phyloP scores from a whole-genome alignment of 64 coral and sea anemone species.

The Porites australiensis region DNA sequence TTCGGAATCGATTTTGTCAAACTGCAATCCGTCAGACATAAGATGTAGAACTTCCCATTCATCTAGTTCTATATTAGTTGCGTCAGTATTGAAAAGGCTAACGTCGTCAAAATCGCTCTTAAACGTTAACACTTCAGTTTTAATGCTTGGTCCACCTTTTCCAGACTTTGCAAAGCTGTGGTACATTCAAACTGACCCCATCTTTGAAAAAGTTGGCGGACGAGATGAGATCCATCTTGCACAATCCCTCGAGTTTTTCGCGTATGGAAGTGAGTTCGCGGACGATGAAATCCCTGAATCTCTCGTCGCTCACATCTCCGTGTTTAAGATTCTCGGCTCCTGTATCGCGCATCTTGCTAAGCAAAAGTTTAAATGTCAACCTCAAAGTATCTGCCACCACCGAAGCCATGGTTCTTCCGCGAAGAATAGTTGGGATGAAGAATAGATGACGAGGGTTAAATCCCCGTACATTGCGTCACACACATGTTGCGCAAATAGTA shows the following conservation, averaged over 20 bases:
- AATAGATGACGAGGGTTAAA: too few relatives aligned
- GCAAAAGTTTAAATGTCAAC: slow-evolving; percentile 68
- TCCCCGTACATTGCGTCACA: neutral
- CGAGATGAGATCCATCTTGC: slow-evolving; percentile 54
- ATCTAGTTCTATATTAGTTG: slow-evolving; percentile 28
- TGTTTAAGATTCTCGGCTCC: slow-evolving; percentile 61
- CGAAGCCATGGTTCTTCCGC: slow-evolving; percentile 29
- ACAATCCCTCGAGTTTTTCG: slow-evolving; percentile 79
- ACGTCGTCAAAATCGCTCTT: slow-evolving; percentile 20
- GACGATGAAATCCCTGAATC: slow-evolving; percentile 81
- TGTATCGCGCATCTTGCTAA: slow-evolving; percentile 71
- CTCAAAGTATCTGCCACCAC: slow-evolving; percentile 55
- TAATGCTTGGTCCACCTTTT: neutral
- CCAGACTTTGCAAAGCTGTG: slow-evolving; percentile 59
- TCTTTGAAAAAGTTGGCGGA: slow-evolving; percentile 75
- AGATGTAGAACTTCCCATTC: slow-evolving; percentile 73
- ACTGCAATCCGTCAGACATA: slow-evolving; percentile 40
- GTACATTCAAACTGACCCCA: slow-evolving; percentile 67
- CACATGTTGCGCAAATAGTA: too few relatives aligned
- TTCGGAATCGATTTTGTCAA: slow-evolving; percentile 51
- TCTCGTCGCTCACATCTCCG: slow-evolving; percentile 72
- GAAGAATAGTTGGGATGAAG: neutral
- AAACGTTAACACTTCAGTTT: neutral
- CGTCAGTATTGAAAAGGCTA: slow-evolving; percentile 21
- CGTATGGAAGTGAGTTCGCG: slow-evolving; percentile 76